Evolutionary conservation across 2,888 invertebrate genomes (phyloP).

Genomic region (Agriopis aurantiaria): DNA sequence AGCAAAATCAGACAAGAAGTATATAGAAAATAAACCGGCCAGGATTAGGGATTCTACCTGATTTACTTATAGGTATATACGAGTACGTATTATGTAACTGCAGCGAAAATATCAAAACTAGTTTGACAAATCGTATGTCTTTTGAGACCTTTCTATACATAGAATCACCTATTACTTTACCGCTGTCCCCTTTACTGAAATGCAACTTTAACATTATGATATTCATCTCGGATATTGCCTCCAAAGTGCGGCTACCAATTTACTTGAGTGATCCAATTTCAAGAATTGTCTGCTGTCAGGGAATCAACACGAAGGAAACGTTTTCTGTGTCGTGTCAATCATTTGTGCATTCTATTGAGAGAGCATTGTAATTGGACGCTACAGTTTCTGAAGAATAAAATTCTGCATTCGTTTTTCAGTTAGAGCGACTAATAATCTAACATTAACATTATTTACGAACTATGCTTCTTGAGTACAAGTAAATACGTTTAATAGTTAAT

Average conservation of each 20-base stretch:
- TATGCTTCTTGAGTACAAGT: too few species aligned
- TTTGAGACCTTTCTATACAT: too few species aligned
- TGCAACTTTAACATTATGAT: conserved; percentile 24
- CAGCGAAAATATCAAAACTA: too few species aligned
- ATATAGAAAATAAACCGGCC: too few species aligned
- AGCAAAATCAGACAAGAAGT: too few species aligned
- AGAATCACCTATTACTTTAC: not conserved
- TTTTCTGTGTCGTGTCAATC: conserved; percentile 31
- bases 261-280: conserved; percentile 44
- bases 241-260: conserved; percentile 46
- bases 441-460: too few species aligned
- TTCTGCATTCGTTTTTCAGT: conserved; percentile 8
- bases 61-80: too few species aligned
- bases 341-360: conserved; percentile 18
- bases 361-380: conserved; percentile 18
- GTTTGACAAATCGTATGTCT: too few species aligned
- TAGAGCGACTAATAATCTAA: too few species aligned
- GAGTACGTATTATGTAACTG: too few species aligned
- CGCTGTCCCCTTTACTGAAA: conserved; percentile 9
- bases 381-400: conserved; percentile 4
- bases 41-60: too few species aligned
- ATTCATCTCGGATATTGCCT: conserved; percentile 38
- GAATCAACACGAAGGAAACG: conserved; percentile 21
- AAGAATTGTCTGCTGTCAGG: conserved; percentile 41
- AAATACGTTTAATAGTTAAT: too few species aligned